Base-by-base conservation (phyloP, 2,888 invertebrate genomes). In the Lobophora halterata region DNA sequence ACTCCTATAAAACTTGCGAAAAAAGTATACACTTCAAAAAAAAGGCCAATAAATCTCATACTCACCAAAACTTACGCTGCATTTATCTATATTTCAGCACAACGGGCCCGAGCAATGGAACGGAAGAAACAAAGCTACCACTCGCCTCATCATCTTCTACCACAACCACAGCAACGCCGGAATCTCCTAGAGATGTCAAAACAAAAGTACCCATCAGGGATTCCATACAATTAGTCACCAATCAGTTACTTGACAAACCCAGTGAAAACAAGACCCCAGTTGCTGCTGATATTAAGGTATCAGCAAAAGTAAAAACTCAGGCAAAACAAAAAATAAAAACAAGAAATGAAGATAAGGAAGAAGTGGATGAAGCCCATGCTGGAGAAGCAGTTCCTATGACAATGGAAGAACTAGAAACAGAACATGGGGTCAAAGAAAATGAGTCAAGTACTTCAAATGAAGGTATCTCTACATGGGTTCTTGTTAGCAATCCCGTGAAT, bases 381-480 rank as follows among this genome's bases (percentile, higher is more conserved):
- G 94, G 93, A 2, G 86, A 92, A 43, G 92, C 92, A 5, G 90
- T 92, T 44, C 92, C 92, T 0, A 74, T 93, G 3, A 88, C 90
- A 1, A 87, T 90, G 51, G 91, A 92, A 51, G 91, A 92, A 44
- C 58, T 90, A 1, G 90, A 91, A 61, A 74, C 85, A 5, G 90
- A 90, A 58, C 86, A 80, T 31, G 88, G 87, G 61, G 65, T 89
- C 12, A 58, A 55, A 26, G 71, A 65, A 13, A 55, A 36, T 20
- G 68, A 88, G 58, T 79, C 82, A 36, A 91, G 87, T 37, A 93
- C 88, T 27, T 89, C 89, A 11, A 89, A 89, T 33, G 91, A 90
- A 62, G 93, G 93, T 1, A 87, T 94, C 44, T 94, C 93, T 0
- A 94, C 94, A 0, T 94, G 94, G 94, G 91, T 94, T 43, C 79